phyloP scores from a whole-genome alignment of 2,797 vertebrate genomes.

The Avahi laniger region DNA sequence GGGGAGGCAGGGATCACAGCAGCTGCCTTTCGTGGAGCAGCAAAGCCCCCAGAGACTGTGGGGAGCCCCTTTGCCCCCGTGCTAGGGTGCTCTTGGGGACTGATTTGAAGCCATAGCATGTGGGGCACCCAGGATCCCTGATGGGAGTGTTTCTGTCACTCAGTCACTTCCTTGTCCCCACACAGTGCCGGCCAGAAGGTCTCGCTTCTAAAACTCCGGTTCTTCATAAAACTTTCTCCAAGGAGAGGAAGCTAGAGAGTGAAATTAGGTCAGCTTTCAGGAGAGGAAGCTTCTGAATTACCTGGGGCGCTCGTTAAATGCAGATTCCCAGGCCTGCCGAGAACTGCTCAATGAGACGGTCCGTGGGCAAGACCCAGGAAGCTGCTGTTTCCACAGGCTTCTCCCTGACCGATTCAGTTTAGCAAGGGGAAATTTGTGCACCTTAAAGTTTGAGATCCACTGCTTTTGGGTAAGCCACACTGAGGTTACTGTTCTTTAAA shows the following conservation, averaged over 20 bases:
- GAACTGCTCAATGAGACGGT: not conserved
- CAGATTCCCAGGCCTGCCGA: not conserved
- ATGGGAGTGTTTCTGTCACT: not conserved
- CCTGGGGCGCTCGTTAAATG: not conserved
- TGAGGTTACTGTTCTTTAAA: not conserved
- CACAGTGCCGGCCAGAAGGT: not conserved
- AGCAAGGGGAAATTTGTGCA: not conserved
- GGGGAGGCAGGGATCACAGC: not conserved
- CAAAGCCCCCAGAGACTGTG: not conserved
- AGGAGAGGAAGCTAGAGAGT: not conserved
- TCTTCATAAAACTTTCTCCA: not conserved
- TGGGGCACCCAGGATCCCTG: not conserved
- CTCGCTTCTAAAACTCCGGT: not conserved
- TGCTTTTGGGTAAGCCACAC: not conserved
- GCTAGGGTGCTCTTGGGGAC: not conserved
- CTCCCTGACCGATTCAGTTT: not conserved
- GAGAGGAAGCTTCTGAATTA: not conserved
- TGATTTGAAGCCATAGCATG: not conserved
- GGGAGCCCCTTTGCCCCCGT: not conserved
- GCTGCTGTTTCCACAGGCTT: not conserved
- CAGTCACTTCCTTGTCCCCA: not conserved
- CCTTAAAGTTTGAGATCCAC: not conserved
- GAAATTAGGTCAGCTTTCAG: not conserved
- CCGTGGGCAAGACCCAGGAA: not conserved
- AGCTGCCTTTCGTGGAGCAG: not conserved